These are phyloP conservation scores for Caenorhabditis sp. DNA, from an alignment of 2,888 invertebrate genomes.

Conservation along the genomic window DNA sequence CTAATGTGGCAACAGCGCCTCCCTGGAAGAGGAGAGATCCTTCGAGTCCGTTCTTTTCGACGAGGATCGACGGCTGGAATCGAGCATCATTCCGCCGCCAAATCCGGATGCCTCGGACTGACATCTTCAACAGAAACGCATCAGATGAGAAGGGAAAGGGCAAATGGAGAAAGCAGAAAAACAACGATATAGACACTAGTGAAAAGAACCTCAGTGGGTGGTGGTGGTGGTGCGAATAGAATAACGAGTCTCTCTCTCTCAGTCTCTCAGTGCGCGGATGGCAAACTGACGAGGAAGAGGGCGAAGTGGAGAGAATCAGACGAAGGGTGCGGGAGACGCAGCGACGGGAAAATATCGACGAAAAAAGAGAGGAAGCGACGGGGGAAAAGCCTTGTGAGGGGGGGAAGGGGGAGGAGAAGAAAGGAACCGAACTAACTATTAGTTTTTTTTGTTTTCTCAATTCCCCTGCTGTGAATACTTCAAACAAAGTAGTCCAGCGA, in stretches of 20 bases:
- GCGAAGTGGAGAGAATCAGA: slow-evolving; percentile 22
- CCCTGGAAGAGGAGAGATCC: slow-evolving; percentile 78
- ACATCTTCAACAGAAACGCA: slow-evolving; percentile 66
- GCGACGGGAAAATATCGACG: slow-evolving; percentile 55
- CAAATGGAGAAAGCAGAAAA: slow-evolving; percentile 26
- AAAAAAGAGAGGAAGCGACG: slow-evolving; percentile 39
- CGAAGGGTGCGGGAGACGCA: slow-evolving; percentile 34
- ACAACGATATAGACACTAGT: slow-evolving; percentile 30
- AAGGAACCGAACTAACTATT: slow-evolving; percentile 48
- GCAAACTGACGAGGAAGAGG: slow-evolving; percentile 31
- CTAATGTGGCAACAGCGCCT: slow-evolving; percentile 73
- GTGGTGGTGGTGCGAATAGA: slow-evolving; percentile 53
- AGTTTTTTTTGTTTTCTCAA: slow-evolving; percentile 51
- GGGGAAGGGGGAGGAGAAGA: slow-evolving; percentile 13
- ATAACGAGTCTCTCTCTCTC: slow-evolving; percentile 58
- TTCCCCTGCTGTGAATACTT: neutral
- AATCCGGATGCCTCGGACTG: slow-evolving; percentile 78
- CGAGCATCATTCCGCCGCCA: slow-evolving; percentile 72
- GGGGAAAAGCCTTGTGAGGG: slow-evolving; percentile 45
- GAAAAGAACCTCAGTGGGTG: slow-evolving; percentile 56
- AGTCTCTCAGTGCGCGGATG: slow-evolving; percentile 46
- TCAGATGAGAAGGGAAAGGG: slow-evolving; percentile 11
- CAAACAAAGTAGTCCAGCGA: slow-evolving; percentile 31
- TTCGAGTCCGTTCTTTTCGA: slow-evolving; percentile 73
- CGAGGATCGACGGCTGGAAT: slow-evolving; percentile 73